phyloP scores from a whole-genome alignment of 2,888 invertebrate species.

The Tupiocoris notatus region DNA sequence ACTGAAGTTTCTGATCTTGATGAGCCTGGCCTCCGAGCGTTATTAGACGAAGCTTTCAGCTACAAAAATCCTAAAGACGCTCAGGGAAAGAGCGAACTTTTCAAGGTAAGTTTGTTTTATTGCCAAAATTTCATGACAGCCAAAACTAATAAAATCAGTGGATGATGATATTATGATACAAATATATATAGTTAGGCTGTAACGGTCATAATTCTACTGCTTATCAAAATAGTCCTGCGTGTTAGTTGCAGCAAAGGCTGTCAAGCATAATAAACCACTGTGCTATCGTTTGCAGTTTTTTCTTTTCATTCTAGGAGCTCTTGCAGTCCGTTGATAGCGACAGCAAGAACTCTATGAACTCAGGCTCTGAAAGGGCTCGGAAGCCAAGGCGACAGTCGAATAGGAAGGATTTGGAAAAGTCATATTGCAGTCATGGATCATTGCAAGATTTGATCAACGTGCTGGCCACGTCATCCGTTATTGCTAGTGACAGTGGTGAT shows the following conservation, averaged over 20 bases:
- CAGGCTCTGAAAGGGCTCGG: constrained; percentile 27
- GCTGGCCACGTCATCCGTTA: background rate
- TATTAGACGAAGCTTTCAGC: constrained; percentile 79
- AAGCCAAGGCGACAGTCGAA: constrained; percentile 39
- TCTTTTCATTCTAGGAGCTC: constrained; percentile 42
- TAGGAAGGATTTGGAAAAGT: constrained; percentile 31
- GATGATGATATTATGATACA: too few species aligned
- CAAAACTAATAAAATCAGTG: too few species aligned
- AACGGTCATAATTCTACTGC: too few species aligned
- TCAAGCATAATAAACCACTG: too few species aligned
- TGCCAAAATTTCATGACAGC: too few species aligned
- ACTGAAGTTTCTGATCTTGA: constrained; percentile 57
- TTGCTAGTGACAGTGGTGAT: background rate
- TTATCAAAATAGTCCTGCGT: too few species aligned
- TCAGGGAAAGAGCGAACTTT: constrained; percentile 78
- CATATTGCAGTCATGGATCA: constrained; percentile 35
- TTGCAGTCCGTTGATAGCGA: constrained; percentile 46
- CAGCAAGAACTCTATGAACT: constrained; percentile 42
- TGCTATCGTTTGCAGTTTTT: too few species aligned
- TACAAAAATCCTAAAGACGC: constrained; percentile 83
- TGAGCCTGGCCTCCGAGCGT: constrained; percentile 71
- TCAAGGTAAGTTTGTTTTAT: too few species aligned
- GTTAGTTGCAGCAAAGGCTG: too few species aligned
- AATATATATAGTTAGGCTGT: too few species aligned
- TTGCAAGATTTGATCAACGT: constrained; percentile 38